A percentile compares a stretch with the other conserved stretches of the same genome.
phyloP scores from a whole-genome alignment of 1,140 invertebrate genomes.

The Leptopilina boulardi region DNA sequence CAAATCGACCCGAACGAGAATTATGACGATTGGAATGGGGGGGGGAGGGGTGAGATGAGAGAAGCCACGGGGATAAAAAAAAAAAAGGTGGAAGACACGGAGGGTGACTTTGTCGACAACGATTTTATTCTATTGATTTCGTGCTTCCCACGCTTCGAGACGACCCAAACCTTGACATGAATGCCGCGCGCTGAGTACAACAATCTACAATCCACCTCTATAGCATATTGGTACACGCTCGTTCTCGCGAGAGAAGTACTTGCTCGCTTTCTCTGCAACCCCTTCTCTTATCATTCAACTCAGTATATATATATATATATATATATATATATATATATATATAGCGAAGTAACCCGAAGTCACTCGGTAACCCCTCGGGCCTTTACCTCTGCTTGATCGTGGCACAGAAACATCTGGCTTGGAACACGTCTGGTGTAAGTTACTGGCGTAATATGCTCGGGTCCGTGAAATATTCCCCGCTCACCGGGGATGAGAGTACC shows the following conservation, averaged over 20 bases:
- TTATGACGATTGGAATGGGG: neutral
- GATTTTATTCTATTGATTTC: conserved; percentile 65
- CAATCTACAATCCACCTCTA: conserved; percentile 6
- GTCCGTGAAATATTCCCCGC: conserved; percentile 64
- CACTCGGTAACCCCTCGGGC: conserved; percentile 49
- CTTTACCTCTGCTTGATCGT: conserved; percentile 49
- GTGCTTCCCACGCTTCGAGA: conserved; percentile 53
- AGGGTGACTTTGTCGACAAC: conserved; percentile 47
- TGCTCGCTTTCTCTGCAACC: conserved; percentile 29
- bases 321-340: conserved; percentile 43
- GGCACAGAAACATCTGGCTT: conserved; percentile 65
- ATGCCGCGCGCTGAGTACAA: conserved; percentile 45
- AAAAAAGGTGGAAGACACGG: conserved; percentile 6
- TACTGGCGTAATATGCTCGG: conserved; percentile 66
- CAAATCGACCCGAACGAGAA: neutral
- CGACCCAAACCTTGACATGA: conserved; percentile 63
- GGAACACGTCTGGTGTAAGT: conserved; percentile 57
- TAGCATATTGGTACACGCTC: neutral
- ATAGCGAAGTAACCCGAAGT: conserved; percentile 34
- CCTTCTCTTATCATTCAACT: conserved; percentile 45
- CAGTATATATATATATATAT: no score
- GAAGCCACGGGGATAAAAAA: neutral
- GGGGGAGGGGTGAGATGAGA: neutral
- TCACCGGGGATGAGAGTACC: conserved; percentile 39
- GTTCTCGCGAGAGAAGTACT: neutral